Evolutionary conservation across 2,113 vertebrate genomes (phyloP), one percentile per base, ranked within the genome.

Genomic region (Aegypius monachus): DNA sequence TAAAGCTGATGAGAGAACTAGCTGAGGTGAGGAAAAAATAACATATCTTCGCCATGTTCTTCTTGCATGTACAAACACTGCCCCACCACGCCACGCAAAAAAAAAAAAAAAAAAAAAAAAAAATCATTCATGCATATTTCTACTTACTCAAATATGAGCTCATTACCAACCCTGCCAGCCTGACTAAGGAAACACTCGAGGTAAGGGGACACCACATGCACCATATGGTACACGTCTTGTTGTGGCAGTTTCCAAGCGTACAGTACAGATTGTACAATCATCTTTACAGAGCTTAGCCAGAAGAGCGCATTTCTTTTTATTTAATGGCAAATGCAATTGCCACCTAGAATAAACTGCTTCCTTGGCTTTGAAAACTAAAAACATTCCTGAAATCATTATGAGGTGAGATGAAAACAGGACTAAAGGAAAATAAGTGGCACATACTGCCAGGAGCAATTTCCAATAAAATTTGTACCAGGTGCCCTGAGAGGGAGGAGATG

Each of bases 321-420:
- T 95, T 94, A 95, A 94, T 59, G 87, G 62, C 53, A 97, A 95
- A 80, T 87, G 81, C n/a, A 92, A 53, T 93, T 89, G 58, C 72
- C 1, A 2, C 40, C 56, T 87, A 86, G 87, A 72, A 90, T 66
- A 91, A 92, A 93, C 89, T 80, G 65, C 47, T 94, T 90, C 77
- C 29, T 91, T 95, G 88, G 90, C 95, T 97, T 92, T 89, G 36
- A 85, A 97, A 95, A 74, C 65, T 83, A 83, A 81, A 97, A 94
- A 93, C 95, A 93, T 97, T 94, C 92, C 83, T 95, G 82, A 85
- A 95, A 92, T 94, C 62, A 81, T 88, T 82, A 92, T 81, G 92
- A 96, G 88, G 93, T 87, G 90, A 95, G 43, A 96, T 81, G 86
- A 97, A 97, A 96, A 95, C 93, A 95, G 48, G 63, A 94, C 88